Evolutionary conservation across 1,140 invertebrate genomes (phyloP), one percentile per base, ranked within the genome.

Genomic region (Maconellicoccus hirsutus): DNA sequence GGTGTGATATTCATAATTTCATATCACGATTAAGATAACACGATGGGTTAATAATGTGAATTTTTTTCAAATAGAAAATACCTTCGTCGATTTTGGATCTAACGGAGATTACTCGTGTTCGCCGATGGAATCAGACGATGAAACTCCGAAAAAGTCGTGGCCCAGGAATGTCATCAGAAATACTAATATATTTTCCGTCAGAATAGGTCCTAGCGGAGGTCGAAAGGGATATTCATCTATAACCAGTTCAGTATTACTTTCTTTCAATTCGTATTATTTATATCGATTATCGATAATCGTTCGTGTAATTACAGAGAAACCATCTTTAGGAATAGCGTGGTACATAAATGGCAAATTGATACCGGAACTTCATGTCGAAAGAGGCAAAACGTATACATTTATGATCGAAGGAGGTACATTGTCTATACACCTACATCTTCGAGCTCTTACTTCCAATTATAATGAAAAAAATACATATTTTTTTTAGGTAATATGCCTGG

Each of bases 341-440:
- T 97, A 94, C 80, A 89, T 97, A 75, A 96, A 98, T 79, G 93
- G 94, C 75, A 81, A 86, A 73, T 82, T 97, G 7, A 93, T 94
- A 74, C 93, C 94, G 0, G 93, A 96, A 78, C 81, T 97, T 7
- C 92, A 89, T 70, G 89, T 98, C 42, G 90, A 93, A 78, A 81
- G 94, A 72, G 93, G 93, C 27, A 83, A 89, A 79, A 94, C 89
- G 0, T 97, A 97, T 80, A 91, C 88, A 52, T 97, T 96, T 77
- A 81, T 85, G 16, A 86, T 94, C 0, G 90, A 93, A 80, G 90
- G 90, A 73, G 92, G 92, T 74, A 84, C 86, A 21, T n/a, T 23
- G 29, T 33, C 12, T 33, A 6, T 33, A 6, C 12, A 6, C 4
- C 29, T 33, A 6, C 12, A 33, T 6, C 12, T 33, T 3, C 29